These are phyloP conservation scores for Antitype chi DNA, from an alignment of 2,888 invertebrate species.

Conservation along the genomic window DNA sequence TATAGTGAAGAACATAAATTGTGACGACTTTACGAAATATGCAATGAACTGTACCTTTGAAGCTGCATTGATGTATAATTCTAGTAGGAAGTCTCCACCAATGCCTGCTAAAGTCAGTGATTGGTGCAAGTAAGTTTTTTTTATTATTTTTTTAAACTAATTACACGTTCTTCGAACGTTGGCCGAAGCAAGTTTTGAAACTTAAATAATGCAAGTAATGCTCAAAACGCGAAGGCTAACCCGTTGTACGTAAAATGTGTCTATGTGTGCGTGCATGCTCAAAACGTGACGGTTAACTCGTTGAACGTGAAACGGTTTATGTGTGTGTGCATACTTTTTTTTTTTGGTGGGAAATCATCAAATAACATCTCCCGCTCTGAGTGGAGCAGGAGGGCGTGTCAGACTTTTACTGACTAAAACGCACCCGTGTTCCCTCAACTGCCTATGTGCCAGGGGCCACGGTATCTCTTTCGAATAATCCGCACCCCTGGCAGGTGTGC, in stretches of 20 bases:
- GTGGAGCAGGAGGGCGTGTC: too few relatives aligned
- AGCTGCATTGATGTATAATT: slow-evolving; percentile 81
- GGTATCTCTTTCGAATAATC: too few relatives aligned
- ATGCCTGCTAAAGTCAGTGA: slow-evolving; percentile 77
- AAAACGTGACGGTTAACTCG: too few relatives aligned
- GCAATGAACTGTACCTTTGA: slow-evolving; percentile 79
- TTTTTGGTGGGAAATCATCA: too few relatives aligned
- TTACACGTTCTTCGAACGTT: background rate
- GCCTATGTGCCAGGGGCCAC: too few relatives aligned
- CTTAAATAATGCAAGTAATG: too few relatives aligned
- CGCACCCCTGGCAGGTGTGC: too few relatives aligned
- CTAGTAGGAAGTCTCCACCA: slow-evolving; percentile 79
- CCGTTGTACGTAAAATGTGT: background rate
- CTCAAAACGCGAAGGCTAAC: background rate
- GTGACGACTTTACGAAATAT: slow-evolving; percentile 78
- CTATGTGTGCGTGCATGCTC: too few relatives aligned
- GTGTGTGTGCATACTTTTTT: background rate
- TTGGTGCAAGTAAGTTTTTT: slow-evolving; percentile 78
- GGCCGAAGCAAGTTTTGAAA: background rate
- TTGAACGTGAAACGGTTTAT: too few relatives aligned
- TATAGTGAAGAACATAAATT: slow-evolving; percentile 75
- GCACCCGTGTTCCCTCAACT: too few relatives aligned
- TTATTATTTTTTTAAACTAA: background rate
- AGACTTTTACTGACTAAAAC: too few relatives aligned
- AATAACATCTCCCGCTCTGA: too few relatives aligned